Percentiles rank a stretch among this genome's conserved stretches.
Conservation (phyloP, 2,888 invertebrate genomes). For the Buathra laborator region DNA sequence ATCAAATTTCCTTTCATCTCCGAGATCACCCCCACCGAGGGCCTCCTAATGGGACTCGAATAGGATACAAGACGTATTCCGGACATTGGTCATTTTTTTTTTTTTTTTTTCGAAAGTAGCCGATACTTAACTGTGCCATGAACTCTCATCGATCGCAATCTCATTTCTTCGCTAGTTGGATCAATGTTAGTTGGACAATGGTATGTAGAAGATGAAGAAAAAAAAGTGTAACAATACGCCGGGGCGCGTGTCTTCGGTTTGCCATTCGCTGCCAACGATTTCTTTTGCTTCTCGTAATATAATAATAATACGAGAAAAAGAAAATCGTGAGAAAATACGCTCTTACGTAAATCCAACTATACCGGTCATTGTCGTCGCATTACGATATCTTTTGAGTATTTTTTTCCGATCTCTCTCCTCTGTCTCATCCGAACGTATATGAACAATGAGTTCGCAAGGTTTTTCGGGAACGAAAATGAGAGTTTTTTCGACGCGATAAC, state of each 20-base stretch:
- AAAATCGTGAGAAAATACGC: conserved; percentile 67
- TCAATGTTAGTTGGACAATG: conserved; percentile 63
- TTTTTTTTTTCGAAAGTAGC: conserved; percentile 16
- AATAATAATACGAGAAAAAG: conserved; percentile 66
- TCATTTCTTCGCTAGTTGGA: conserved; percentile 65
- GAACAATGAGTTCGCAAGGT: conserved; percentile 22
- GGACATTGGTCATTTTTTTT: conserved; percentile 69
- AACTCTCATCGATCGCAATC: conserved; percentile 72
- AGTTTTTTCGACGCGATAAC: conserved; percentile 48
- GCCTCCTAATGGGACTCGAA: conserved; percentile 68
- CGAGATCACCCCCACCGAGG: conserved; percentile 46
- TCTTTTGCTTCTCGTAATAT: conserved; percentile 54
- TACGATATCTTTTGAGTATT: conserved; percentile 46
- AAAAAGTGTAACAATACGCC: conserved; percentile 66
- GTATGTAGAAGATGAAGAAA: conserved; percentile 27
- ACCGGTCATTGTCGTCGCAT: conserved; percentile 54
- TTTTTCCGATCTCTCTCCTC: conserved; percentile 7
- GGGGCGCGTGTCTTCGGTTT: conserved; percentile 39
- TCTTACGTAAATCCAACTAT: conserved; percentile 73
- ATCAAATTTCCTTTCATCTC: conserved; percentile 63
- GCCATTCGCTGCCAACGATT: conserved; percentile 51
- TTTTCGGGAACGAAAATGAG: conserved; percentile 44
- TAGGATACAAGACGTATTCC: conserved; percentile 48
- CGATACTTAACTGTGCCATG: conserved; percentile 16
- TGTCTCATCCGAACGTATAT: conserved; percentile 22